Base-by-base conservation (phyloP, 2,113 vertebrate species). In the Cnemophilus loriae region DNA sequence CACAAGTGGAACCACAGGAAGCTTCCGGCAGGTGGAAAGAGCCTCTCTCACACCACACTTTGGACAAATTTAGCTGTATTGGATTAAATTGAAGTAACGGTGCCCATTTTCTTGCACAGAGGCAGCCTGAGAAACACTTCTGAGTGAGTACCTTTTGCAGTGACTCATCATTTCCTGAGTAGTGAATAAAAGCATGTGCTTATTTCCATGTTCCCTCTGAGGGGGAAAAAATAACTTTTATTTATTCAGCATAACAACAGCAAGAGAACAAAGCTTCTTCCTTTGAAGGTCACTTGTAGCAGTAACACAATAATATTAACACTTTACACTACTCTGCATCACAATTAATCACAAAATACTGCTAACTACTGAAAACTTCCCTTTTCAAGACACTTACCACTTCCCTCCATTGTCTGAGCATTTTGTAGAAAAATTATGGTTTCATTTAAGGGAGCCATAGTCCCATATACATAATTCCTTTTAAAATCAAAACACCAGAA, bases 171-270 rank as follows among this genome's bases (percentile, higher is more conserved):
- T 59, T 81, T 94, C 59, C 57, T 56, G 64, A 83, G 75, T 26
- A 49, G 33, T 69, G 74, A 91, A 79, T 73, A 65, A 94, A 89
- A 79, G 44, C 52, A 85, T 56, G 33, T 65, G 32, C 64, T 59
- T 93, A 64, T 68, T 85, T 97, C 79, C 57, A 56, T 92, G 60
- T 56, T 82, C 46, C 55, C 70, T 80, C 59, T 26, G 65, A 32
- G 18, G 55, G 69, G 27, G 10, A 20, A 68, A 57, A 81, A 87
- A 57, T 11, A 55, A 44, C 69, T 91, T 94, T 90, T 93, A 90
- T 95, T 97, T 76, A 73, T 76, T 74, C 88, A 73, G 69, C 23
- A 2, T 57, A 65, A 93, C 77, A 84, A 47, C 90, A 90, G 41
- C 88, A 57, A 73, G 37, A 83, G 46, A 90, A 90, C 81, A 91